Conservation (phyloP, 2,888 invertebrate genomes). For the Eudasyphora cyanicolor region DNA sequence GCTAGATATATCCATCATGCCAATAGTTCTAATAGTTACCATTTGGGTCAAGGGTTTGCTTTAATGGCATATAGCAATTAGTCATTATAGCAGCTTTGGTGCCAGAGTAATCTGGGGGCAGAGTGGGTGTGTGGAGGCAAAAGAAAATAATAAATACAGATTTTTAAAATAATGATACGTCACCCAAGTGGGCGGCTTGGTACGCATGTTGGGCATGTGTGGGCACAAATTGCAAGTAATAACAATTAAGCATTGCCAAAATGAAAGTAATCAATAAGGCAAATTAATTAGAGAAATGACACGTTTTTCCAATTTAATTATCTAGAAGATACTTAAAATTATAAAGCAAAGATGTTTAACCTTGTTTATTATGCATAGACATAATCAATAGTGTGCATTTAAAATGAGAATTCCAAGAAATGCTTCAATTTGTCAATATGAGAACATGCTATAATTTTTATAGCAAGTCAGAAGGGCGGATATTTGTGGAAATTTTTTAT, state of each 20-base stretch:
- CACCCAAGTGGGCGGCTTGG: not conserved
- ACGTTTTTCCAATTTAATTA: not conserved
- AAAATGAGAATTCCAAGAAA: no score
- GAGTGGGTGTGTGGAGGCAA: not conserved
- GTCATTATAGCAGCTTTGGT: no score
- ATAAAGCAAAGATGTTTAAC: no score
- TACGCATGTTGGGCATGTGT: not conserved
- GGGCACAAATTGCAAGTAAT: no score
- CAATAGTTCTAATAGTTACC: no score
- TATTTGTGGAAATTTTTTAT: not conserved
- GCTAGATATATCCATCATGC: not conserved
- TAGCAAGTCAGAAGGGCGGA: not conserved
- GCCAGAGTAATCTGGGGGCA: no score
- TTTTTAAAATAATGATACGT: not conserved
- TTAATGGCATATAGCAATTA: no score
- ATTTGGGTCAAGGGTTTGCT: not conserved
- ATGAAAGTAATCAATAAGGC: not conserved
- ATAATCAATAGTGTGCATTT: not conserved
- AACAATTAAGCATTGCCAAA: not conserved
- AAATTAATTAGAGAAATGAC: not conserved
- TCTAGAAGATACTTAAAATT: not conserved
- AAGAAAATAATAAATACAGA: not conserved
- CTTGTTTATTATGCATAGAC: no score
- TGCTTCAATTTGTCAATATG: not conserved
- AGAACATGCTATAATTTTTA: not conserved